A percentile compares a stretch with the other conserved stretches of the same genome.
Conservation (phyloP, 2,113 vertebrate species). For the Chascanopsetta lugubris region DNA sequence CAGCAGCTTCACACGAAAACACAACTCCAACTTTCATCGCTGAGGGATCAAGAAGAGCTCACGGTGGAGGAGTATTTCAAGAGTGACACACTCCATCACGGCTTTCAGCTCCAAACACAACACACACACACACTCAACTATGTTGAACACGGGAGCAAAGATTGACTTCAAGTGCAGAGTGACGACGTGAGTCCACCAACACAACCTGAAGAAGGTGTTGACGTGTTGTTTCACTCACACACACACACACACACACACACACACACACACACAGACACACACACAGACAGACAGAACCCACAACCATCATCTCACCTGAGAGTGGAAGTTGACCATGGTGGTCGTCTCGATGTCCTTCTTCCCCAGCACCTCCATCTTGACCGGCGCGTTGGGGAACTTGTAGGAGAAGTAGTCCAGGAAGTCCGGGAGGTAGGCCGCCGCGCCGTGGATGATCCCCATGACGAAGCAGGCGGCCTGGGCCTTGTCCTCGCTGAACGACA, state of each 20-base stretch:
- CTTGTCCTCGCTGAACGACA: slow-evolving; percentile 93
- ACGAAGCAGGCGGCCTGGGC: slow-evolving; percentile 90
- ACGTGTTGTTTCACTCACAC: slow-evolving; percentile 19
- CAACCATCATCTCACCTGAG: slow-evolving; percentile 89
- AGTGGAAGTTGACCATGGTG: slow-evolving; percentile 96
- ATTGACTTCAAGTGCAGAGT: not conserved
- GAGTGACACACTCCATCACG: not conserved
- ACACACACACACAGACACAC: slow-evolving; percentile 1
- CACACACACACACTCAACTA: not conserved
- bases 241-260: slow-evolving; percentile 15
- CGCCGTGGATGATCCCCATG: slow-evolving; percentile 98
- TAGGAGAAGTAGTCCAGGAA: slow-evolving; percentile 99
- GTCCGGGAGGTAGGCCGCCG: slow-evolving; percentile 97
- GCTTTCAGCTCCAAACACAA: not conserved
- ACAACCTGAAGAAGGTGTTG: not conserved
- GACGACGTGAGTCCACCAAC: not conserved
- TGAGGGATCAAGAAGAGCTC: not conserved
- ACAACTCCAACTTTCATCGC: not conserved
- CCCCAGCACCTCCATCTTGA: slow-evolving; percentile 99
- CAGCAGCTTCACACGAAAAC: slow-evolving; percentile 1
- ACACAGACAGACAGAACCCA: not conserved
- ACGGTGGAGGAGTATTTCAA: not conserved
- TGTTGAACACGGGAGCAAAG: slow-evolving; percentile 4
- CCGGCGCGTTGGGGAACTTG: slow-evolving; percentile 96
- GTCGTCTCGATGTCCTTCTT: slow-evolving; percentile 99